Percentiles rank a stretch among this genome's conserved stretches.
These are phyloP conservation scores for Pantherophis alleghaniensis DNA, from an alignment of 2,797 vertebrate genomes.

Conservation along the genomic window DNA sequence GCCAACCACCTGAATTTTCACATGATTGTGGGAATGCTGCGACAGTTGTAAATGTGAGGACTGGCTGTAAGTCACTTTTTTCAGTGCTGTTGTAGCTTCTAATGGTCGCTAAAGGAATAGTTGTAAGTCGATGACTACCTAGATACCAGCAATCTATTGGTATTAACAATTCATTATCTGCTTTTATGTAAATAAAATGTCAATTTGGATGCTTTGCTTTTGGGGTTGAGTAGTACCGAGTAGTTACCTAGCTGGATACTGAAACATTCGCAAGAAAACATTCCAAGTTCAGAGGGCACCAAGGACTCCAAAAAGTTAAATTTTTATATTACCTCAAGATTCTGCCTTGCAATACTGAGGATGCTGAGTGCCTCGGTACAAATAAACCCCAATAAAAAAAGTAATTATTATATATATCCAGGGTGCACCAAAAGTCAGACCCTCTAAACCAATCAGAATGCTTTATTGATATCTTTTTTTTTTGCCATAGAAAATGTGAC, in stretches of 20 bases:
- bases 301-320: neutral
- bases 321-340: neutral
- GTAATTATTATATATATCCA: neutral
- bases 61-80: neutral
- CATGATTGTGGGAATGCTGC: neutral
- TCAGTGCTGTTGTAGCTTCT: neutral
- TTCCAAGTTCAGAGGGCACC: neutral
- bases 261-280: neutral
- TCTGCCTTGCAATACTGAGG: neutral
- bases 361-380: neutral
- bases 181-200: neutral
- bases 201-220: neutral
- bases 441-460: neutral
- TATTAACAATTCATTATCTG: neutral
- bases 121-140: neutral
- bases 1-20: neutral
- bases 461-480: neutral
- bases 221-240: neutral
- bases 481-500: neutral
- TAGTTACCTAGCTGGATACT: neutral
- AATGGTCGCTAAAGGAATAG: neutral
- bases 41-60: neutral
- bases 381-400: neutral
- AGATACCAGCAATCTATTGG: accelerated
- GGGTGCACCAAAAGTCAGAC: neutral